These are phyloP conservation scores for Phalanger gymnotis DNA, from an alignment of 2,797 vertebrate genomes.

Conservation along the genomic window DNA sequence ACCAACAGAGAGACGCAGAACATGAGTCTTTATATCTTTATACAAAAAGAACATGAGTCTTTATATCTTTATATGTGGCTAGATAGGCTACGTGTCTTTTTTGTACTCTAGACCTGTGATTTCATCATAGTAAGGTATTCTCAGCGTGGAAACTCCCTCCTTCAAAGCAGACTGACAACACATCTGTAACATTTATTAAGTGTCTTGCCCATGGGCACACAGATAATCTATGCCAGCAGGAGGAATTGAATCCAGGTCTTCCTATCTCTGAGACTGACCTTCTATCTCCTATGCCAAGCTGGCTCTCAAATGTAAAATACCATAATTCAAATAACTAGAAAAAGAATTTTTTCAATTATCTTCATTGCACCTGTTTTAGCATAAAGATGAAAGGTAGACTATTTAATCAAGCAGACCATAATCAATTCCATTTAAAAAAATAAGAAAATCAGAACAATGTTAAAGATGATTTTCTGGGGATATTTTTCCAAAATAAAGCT, in stretches of 20 bases:
- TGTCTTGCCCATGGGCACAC: background rate
- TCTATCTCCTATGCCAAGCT: background rate
- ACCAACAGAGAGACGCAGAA: slow-evolving; percentile 17
- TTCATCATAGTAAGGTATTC: background rate
- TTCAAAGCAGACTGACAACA: background rate
- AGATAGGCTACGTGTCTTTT: background rate
- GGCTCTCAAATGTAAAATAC: slow-evolving; percentile 7
- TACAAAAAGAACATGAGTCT: too few relatives aligned
- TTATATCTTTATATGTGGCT: background rate
- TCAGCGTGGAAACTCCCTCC: background rate
- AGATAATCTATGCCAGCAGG: background rate
- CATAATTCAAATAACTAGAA: slow-evolving; percentile 1
- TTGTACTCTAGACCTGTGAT: background rate
- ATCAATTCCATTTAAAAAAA: slow-evolving; percentile 54
- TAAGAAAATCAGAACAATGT: slow-evolving; percentile 53
- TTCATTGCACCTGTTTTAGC: background rate
- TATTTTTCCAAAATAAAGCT: slow-evolving; percentile 38
- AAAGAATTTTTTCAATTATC: slow-evolving; percentile 3
- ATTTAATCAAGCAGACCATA: background rate
- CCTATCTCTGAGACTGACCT: background rate
- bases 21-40: too few relatives aligned
- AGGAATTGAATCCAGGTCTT: background rate
- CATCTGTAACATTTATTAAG: background rate
- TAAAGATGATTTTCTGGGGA: slow-evolving; percentile 56
- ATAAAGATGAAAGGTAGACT: background rate